phyloP scores from a whole-genome alignment of 2,113 vertebrate genomes.

The Saccopteryx bilineata region DNA sequence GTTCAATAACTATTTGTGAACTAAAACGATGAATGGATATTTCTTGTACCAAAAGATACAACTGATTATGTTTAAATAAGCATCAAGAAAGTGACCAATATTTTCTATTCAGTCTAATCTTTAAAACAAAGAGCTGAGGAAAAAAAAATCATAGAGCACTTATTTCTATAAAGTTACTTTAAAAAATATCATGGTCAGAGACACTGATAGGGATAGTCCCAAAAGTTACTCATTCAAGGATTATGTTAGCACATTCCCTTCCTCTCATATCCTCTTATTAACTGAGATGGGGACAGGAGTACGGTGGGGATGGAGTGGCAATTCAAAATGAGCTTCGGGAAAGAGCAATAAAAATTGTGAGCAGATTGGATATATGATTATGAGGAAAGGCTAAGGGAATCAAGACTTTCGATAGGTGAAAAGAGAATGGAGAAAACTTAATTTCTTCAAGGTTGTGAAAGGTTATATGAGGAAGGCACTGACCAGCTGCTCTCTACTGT shows the following conservation, averaged over 20 bases:
- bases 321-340: conserved; percentile 69
- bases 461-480: conserved; percentile 65
- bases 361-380: conserved; percentile 70
- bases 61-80: conserved; percentile 3
- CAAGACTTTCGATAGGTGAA: conserved; percentile 35
- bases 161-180: conserved; percentile 32
- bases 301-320: neutral
- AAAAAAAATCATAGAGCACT: neutral
- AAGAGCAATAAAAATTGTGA: conserved; percentile 79
- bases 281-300: neutral
- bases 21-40: neutral
- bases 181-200: neutral
- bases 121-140: neutral
- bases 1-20: conserved; percentile 9
- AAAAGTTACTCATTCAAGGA: neutral
- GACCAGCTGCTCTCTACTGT: conserved; percentile 48
- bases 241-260: conserved; percentile 7
- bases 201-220: neutral
- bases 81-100: conserved; percentile 22
- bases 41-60: neutral
- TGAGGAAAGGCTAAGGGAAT: conserved; percentile 60
- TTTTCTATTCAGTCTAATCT: neutral
- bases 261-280: conserved; percentile 42
- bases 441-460: conserved; percentile 71
- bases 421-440: conserved; percentile 68